These are phyloP conservation scores for Rhabdomys dilectus DNA, from an alignment of 2,113 vertebrate genomes.

Conservation along the genomic window DNA sequence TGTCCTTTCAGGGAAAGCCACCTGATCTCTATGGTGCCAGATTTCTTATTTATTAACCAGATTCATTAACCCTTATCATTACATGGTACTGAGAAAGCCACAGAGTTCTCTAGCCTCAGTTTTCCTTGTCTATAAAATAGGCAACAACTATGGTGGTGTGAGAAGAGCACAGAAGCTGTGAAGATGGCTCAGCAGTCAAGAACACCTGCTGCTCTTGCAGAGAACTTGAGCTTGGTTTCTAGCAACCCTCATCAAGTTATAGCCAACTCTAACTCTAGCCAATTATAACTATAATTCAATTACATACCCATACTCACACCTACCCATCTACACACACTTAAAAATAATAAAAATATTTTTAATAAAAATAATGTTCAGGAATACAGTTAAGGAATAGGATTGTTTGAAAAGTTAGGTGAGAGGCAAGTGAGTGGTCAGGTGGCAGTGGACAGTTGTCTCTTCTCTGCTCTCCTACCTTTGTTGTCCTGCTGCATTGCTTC, in stretches of 20 bases:
- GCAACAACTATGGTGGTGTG: not conserved
- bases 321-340: not conserved
- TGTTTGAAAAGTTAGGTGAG: not conserved
- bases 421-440: not conserved
- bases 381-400: not conserved
- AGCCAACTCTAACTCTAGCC: not conserved
- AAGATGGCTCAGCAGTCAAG: not conserved
- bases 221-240: not conserved
- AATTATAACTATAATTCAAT: not conserved
- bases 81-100: not conserved
- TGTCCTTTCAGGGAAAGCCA: not conserved
- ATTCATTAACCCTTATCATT: not conserved
- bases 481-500: slow-evolving; percentile 34
- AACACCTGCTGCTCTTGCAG: not conserved
- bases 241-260: not conserved
- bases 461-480: not conserved
- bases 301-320: not conserved
- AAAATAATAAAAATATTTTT: not conserved
- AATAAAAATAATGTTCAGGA: not conserved
- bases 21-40: not conserved
- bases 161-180: not conserved
- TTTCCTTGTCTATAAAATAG: slow-evolving; percentile 16
- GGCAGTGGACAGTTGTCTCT: not conserved
- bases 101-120: not conserved
- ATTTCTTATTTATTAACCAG: not conserved